Conservation (phyloP, 2,888 invertebrate genomes). For the Prenolepis imparis region DNA sequence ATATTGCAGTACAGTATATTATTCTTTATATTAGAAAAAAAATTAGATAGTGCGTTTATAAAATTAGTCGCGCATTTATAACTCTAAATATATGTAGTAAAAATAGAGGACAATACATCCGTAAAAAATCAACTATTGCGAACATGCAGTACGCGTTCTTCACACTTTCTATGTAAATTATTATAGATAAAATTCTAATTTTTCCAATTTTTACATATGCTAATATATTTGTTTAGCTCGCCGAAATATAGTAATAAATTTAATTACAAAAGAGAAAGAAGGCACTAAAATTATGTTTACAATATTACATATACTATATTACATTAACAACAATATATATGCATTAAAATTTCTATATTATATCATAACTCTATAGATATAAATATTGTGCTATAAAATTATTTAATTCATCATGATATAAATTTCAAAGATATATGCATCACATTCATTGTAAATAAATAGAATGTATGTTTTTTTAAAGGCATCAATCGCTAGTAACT, state of each 20-base stretch:
- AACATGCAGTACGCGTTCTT: not conserved
- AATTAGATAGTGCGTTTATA: no score
- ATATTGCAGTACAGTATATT: not conserved
- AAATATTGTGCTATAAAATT: slow-evolving; percentile 13
- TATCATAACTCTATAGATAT: not conserved
- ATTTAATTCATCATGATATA: not conserved
- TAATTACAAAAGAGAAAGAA: not conserved
- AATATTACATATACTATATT: not conserved
- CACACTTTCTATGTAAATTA: not conserved
- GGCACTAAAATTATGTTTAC: not conserved
- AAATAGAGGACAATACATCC: not conserved
- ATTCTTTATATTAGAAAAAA: not conserved
- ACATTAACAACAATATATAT: slow-evolving; percentile 17
- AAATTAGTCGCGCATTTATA: not conserved
- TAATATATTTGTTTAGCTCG: slow-evolving; percentile 2
- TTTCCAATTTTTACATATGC: not conserved
- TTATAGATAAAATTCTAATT: not conserved
- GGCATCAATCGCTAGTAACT: not conserved
- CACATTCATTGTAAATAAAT: not conserved
- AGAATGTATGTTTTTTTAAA: not conserved
- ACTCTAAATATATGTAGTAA: not conserved
- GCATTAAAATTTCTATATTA: not conserved
- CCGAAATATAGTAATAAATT: slow-evolving; percentile 19
- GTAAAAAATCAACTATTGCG: not conserved
- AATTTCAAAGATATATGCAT: slow-evolving; percentile 3